These are phyloP conservation scores for Drosophila prolongata DNA, from an alignment of 2,888 invertebrate species.

Conservation along the genomic window DNA sequence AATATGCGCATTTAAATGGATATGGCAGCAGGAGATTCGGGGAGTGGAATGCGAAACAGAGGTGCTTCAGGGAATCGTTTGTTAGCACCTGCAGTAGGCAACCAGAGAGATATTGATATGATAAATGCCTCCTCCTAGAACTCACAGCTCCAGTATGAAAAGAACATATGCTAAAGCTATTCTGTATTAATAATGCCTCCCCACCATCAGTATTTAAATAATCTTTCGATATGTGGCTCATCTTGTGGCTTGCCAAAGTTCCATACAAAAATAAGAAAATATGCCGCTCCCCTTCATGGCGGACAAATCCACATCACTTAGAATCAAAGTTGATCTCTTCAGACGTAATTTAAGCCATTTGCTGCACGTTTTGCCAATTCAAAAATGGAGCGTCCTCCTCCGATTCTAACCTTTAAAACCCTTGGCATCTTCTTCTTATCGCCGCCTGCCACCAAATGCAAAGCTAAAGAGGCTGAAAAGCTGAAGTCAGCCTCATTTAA, in stretches of 20 bases:
- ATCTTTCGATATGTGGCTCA: not conserved
- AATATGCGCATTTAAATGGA: slow-evolving; percentile 78
- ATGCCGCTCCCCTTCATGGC: not conserved
- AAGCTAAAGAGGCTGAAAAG: slow-evolving; percentile 15
- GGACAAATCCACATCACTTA: slow-evolving; percentile 35
- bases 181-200: too few relatives aligned
- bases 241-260: not conserved
- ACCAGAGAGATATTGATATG: slow-evolving; percentile 9
- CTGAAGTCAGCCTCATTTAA: slow-evolving; percentile 45
- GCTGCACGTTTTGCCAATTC: slow-evolving; percentile 77
- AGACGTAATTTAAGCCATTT: slow-evolving; percentile 74
- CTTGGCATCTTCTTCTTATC: slow-evolving; percentile 56
- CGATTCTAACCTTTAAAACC: slow-evolving; percentile 36
- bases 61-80: slow-evolving; percentile 13
- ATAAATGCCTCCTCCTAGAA: not conserved
- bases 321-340: slow-evolving; percentile 71
- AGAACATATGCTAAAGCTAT: not conserved
- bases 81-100: slow-evolving; percentile 14
- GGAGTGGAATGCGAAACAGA: not conserved
- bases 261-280: not conserved
- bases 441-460: slow-evolving; percentile 44
- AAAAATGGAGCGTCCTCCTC: slow-evolving; percentile 47
- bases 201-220: not conserved
- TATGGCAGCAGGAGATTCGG: slow-evolving; percentile 1
- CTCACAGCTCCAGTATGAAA: not conserved